Conservation (phyloP, 2,888 invertebrate species). For the Pomacea canaliculata region DNA sequence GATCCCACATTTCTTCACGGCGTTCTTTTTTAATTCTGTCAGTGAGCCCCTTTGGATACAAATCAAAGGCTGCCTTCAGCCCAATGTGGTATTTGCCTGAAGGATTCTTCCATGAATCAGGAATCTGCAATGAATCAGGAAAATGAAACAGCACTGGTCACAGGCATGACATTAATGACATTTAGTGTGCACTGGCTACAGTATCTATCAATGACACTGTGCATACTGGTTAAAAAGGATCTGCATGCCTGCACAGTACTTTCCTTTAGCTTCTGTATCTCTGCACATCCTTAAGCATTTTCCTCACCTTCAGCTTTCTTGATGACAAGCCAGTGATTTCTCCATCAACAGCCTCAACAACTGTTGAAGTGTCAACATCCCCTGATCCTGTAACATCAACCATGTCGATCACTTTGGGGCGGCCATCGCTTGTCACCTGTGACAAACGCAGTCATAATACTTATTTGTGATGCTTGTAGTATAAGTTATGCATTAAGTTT, state of each 20-base stretch:
- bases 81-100: conserved; percentile 89
- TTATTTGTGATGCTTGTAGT: too few relatives aligned
- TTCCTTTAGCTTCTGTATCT: too few relatives aligned
- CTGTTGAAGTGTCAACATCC: conserved; percentile 91
- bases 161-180: too few relatives aligned
- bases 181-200: too few relatives aligned
- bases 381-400: conserved; percentile 97
- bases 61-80: conserved; percentile 84
- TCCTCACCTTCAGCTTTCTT: conserved; percentile 83
- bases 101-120: conserved; percentile 85
- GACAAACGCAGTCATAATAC: neutral
- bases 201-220: too few relatives aligned
- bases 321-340: conserved; percentile 86
- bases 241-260: too few relatives aligned
- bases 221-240: too few relatives aligned
- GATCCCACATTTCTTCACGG: conserved; percentile 88
- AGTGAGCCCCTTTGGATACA: conserved; percentile 87
- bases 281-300: too few relatives aligned
- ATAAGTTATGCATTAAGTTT: too few relatives aligned
- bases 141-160: too few relatives aligned
- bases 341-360: conserved; percentile 81
- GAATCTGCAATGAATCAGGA: conserved; percentile 75
- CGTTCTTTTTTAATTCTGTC: conserved; percentile 84
- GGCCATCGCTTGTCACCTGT: conserved; percentile 89
- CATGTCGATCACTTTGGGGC: conserved; percentile 92